These are phyloP conservation scores for Paramacrobiotus metropolitanus DNA, from an alignment of 1,140 invertebrate species.

Conservation along the genomic window DNA sequence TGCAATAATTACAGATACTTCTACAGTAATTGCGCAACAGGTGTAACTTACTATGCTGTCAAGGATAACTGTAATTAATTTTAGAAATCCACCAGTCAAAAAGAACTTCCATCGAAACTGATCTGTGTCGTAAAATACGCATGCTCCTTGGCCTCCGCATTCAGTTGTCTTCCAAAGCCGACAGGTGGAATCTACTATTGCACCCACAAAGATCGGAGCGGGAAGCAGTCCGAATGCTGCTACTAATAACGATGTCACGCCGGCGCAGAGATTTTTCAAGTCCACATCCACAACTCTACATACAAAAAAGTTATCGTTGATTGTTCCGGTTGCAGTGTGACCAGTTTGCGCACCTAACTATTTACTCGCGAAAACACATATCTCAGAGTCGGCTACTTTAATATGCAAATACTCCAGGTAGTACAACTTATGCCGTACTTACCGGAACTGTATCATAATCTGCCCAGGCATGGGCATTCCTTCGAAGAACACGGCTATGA, in stretches of 20 bases:
- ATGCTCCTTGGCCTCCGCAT: conserved; percentile 51
- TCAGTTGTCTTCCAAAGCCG: conserved; percentile 44
- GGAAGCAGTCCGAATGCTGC: background rate
- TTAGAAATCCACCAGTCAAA: background rate
- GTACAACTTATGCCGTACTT: background rate
- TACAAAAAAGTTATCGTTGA: too few species aligned
- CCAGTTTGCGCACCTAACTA: too few species aligned
- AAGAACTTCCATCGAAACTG: conserved; percentile 32
- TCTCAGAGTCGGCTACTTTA: background rate
- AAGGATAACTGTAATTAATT: background rate
- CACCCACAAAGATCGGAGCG: background rate
- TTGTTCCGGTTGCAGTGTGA: too few species aligned
- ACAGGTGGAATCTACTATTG: conserved; percentile 61
- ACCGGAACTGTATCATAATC: conserved; percentile 5
- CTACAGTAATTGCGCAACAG: too few species aligned
- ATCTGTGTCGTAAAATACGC: conserved; percentile 57
- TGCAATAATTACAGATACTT: too few species aligned
- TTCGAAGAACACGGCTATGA: background rate
- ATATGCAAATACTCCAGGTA: background rate
- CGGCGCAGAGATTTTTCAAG: conserved; percentile 1
- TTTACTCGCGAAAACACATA: too few species aligned
- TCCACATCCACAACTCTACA: conserved; percentile 1
- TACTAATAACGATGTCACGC: background rate
- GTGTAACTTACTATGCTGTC: background rate
- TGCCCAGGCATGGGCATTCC: background rate